Conservation (phyloP, 2,888 invertebrate genomes). For the Resseliella maxima region DNA sequence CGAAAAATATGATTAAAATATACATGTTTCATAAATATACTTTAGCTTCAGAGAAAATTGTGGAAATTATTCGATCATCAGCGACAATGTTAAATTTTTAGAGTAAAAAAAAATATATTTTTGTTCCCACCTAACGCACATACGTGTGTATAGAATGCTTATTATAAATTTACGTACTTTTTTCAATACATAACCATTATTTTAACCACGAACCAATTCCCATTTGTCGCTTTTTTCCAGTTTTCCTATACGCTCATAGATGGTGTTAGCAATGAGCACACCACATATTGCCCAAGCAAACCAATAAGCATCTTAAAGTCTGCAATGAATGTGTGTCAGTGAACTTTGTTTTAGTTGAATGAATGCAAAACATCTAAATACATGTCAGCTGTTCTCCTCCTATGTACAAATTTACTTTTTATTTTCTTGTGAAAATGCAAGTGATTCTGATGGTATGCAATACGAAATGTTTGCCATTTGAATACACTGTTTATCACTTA, state of each 20-base stretch:
- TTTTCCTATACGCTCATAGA: background rate
- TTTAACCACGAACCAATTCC: background rate
- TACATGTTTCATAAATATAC: no score
- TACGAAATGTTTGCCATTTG: background rate
- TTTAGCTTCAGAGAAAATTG: no score
- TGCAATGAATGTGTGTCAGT: conserved; percentile 43
- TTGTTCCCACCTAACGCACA: background rate
- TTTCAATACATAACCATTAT: conserved; percentile 10
- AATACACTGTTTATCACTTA: background rate
- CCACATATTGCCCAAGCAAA: background rate
- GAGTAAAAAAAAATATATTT: background rate
- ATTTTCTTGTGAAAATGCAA: background rate
- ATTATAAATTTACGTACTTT: background rate
- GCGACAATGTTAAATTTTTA: background rate
- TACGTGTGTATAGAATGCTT: background rate
- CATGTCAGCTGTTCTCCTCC: background rate
- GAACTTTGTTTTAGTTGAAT: conserved; percentile 35
- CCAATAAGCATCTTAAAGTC: no score
- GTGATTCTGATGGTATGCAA: background rate
- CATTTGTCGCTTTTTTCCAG: background rate
- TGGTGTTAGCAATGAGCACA: background rate
- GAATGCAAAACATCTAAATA: background rate
- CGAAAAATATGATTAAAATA: no score
- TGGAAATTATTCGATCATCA: background rate
- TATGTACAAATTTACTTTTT: background rate